Evolutionary conservation across 2,113 vertebrate genomes (phyloP), one percentile per base, ranked within the genome.

Genomic region (Heterocephalus glaber): DNA sequence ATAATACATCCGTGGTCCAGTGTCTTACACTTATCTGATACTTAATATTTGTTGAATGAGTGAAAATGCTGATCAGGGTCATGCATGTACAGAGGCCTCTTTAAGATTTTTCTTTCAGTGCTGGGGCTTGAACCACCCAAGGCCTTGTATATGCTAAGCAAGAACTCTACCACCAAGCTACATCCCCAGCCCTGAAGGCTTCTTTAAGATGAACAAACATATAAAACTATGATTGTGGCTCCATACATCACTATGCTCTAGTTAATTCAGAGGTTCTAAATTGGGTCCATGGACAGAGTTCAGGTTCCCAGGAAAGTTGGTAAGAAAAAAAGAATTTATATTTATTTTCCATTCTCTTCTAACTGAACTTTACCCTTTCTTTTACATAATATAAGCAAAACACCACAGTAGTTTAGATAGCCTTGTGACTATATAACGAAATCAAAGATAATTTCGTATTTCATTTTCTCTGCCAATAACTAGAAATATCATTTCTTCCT

Each of bases 191-290:
- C 61, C 41, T 35, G 47, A 22, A 58, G 30, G 7, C 33, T 17
- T 68, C 58, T 92, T 87, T 66, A 86, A 96, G 93, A 54, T 24
- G 54, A 7, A 85, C 30, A 33, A 89, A 93, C 22, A 56, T 0
- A 86, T 17, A 33, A 65, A 92, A 85, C 9, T 33, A 47, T 56
- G 41, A 92, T 56, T 60, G 74, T 90, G 44, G 65, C 35, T 54
- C 86, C 80, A 54, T 58, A 47, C 12, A 89, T 11, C 41, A 93
- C 35, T 38, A 44, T 22, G 9, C 60, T 74, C 61, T 38, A 83
- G 14, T 88, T 89, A 96, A 93, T 49, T 79, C 19, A 44, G n/a
- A 54, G 35, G 41, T 89, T 92, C 22, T 82, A 90, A 90, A 90
- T 41, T 70, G 54, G 28, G 38, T 60, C 52, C 66, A 89, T 20